Percentiles rank a stretch among this genome's conserved stretches.
These are phyloP conservation scores for Tachypleus tridentatus DNA, from an alignment of 1,140 invertebrate species.

Conservation along the genomic window DNA sequence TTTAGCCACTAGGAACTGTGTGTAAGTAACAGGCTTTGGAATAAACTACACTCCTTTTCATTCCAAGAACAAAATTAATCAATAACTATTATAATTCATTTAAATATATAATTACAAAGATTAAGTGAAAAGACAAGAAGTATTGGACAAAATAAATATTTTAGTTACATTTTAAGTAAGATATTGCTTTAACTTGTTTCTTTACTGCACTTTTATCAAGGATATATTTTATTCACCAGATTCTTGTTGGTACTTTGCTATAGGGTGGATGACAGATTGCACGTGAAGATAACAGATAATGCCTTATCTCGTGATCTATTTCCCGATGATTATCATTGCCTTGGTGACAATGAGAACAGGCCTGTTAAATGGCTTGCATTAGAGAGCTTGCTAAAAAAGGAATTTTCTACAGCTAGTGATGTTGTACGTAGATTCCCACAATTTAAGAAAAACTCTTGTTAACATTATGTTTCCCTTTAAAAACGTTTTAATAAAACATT, in stretches of 20 bases:
- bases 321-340: conserved; percentile 85
- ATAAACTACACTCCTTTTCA: too few relatives aligned
- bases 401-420: conserved; percentile 74
- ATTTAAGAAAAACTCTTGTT: background rate
- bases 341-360: conserved; percentile 88
- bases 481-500: too few relatives aligned
- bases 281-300: conserved; percentile 81
- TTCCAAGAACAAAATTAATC: too few relatives aligned
- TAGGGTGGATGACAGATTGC: conserved; percentile 73
- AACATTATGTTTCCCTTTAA: conserved; percentile 18
- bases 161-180: too few relatives aligned
- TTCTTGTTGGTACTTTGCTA: too few relatives aligned
- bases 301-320: conserved; percentile 84
- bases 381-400: conserved; percentile 69
- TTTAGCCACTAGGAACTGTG: conserved; percentile 80
- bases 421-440: conserved; percentile 49
- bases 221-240: too few relatives aligned
- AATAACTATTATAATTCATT: too few relatives aligned
- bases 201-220: too few relatives aligned
- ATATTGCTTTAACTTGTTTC: too few relatives aligned
- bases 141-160: too few relatives aligned
- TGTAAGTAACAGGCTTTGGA: conserved; percentile 50
- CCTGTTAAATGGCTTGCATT: conserved; percentile 91
- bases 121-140: too few relatives aligned
- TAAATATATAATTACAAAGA: too few relatives aligned